These are phyloP conservation scores for Cephus rjabovi DNA, from an alignment of 2,888 invertebrate species.

Conservation along the genomic window DNA sequence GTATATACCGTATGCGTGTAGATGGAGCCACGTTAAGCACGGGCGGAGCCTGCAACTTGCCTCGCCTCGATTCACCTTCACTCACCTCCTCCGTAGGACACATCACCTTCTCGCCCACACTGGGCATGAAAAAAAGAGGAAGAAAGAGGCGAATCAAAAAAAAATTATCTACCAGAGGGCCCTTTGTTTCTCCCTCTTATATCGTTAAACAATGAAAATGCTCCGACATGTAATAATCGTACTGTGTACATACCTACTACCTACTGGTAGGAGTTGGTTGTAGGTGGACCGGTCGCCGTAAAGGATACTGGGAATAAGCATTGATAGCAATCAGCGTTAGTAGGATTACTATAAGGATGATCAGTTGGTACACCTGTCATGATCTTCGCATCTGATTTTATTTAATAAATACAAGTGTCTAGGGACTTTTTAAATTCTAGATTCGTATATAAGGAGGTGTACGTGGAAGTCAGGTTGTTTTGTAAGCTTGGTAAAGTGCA, in stretches of 20 bases:
- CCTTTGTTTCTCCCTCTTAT: constrained; percentile 23
- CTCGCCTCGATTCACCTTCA: neutral
- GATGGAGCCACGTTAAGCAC: neutral
- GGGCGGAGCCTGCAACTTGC: constrained; percentile 10
- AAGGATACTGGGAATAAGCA: neutral
- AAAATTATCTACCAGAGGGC: constrained; percentile 7
- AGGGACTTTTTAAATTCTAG: constrained; percentile 24
- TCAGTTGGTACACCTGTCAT: neutral
- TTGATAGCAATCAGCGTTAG: neutral
- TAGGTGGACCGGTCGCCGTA: neutral
- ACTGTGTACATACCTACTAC: constrained; percentile 6
- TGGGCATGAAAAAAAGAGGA: neutral
- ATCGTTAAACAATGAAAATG: constrained; percentile 44
- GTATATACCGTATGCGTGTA: neutral
- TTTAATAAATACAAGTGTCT: constrained; percentile 17
- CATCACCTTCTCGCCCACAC: constrained; percentile 21
- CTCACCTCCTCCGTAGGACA: constrained; percentile 12
- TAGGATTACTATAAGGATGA: neutral
- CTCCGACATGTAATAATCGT: constrained; percentile 28
- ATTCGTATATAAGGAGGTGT: neutral
- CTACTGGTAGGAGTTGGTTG: constrained; percentile 4
- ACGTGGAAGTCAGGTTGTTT: neutral
- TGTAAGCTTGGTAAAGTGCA: neutral
- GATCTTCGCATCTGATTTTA: neutral
- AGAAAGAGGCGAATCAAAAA: neutral